Conservation (phyloP, 2,113 vertebrate species). For the Smithornis capensis region DNA sequence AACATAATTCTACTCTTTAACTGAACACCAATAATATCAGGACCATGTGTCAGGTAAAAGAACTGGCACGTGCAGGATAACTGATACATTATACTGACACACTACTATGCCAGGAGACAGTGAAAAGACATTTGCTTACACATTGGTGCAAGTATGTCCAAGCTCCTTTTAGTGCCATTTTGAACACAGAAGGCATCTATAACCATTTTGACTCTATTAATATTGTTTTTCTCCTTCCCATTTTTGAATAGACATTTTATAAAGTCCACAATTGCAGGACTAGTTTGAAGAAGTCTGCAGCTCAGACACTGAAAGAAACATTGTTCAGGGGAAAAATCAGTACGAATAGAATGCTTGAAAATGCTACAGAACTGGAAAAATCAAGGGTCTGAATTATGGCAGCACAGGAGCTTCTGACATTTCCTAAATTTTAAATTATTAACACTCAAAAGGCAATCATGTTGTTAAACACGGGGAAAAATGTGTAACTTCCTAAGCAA, state of each 20-base stretch:
- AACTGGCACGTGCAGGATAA: background rate
- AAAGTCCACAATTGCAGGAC: background rate
- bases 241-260: background rate
- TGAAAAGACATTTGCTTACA: background rate
- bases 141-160: rapidly evolving
- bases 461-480: background rate
- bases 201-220: background rate
- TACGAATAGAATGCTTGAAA: background rate
- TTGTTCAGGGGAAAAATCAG: background rate
- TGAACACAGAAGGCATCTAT: background rate
- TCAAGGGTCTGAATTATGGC: background rate
- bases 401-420: background rate
- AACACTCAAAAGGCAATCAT: background rate
- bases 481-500: background rate
- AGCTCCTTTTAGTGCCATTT: background rate
- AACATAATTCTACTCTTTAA: background rate
- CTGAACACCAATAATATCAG: background rate
- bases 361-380: background rate
- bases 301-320: background rate
- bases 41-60: background rate
- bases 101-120: background rate
- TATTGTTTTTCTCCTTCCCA: background rate
- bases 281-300: background rate
- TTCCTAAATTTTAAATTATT: background rate
- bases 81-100: background rate